These are phyloP conservation scores for Vicugna pacos DNA, from an alignment of 2,113 vertebrate genomes.

Conservation along the genomic window DNA sequence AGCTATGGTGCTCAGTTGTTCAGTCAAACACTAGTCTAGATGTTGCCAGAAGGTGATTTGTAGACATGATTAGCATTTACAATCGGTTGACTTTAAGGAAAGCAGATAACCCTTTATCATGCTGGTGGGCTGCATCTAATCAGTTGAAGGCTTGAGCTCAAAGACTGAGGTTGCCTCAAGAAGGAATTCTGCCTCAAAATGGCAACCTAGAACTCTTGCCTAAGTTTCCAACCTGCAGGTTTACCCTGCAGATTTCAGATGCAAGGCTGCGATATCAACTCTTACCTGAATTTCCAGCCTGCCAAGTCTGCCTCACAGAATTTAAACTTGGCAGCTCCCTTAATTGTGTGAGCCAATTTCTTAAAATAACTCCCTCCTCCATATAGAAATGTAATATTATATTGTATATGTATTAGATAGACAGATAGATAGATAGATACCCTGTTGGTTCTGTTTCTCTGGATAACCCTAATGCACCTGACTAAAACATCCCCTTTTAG, in stretches of 20 bases:
- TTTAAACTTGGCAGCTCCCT: not conserved
- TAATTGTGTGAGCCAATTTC: not conserved
- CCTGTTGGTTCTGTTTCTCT: not conserved
- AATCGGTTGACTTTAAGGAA: not conserved
- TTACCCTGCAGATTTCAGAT: not conserved
- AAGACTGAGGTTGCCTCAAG: not conserved
- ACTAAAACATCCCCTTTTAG: not conserved
- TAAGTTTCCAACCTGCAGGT: not conserved
- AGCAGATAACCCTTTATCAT: not conserved
- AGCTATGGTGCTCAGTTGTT: not conserved
- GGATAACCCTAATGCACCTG: not conserved
- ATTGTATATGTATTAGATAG: no score
- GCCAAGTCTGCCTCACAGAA: not conserved
- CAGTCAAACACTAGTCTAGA: not conserved
- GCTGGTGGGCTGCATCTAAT: not conserved
- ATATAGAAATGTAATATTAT: no score
- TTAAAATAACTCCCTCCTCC: not conserved
- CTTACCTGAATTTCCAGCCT: not conserved
- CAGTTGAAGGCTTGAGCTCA: not conserved
- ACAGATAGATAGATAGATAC: not conserved
- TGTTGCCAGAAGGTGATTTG: not conserved
- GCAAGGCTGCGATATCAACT: not conserved
- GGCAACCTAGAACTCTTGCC: not conserved
- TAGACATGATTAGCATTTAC: not conserved
- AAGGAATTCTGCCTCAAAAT: not conserved